Base-by-base conservation (phyloP, 2,888 invertebrate species). In the Gari tellinella region DNA sequence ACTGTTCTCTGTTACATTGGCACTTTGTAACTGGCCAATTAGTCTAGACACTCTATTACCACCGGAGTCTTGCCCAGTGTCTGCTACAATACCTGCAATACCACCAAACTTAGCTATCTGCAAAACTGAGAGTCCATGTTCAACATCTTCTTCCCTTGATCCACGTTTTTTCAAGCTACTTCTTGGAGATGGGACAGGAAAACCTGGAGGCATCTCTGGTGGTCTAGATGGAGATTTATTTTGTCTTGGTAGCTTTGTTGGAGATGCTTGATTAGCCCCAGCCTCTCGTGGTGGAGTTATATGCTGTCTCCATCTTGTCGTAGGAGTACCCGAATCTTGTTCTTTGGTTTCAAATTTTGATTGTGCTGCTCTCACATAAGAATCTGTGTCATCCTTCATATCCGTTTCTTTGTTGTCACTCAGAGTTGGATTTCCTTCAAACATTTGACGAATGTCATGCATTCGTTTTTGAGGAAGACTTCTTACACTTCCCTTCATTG, bases 391-490 rank as follows among this genome's bases (percentile, higher is more conserved):
- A 4, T 31, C 31, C 31, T 31, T 4, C 31, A 31, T 31, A 10
- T 31, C 10, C 5, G 31, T 31, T 31, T 31, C 10, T 17, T 10
- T n/a, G 19, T 2, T 8, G 38, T 60, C 51, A 4, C n/a, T 17
- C 1, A 31, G 4, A 17, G 53, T 17, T 45, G 23, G 52, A 37
- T 12, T 65, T 31, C 45, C 48, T 62, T 85, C 85, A 81, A 85
- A 86, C 72, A 74, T 80, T 26, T 73, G 69, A 17, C 83, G 72
- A 26, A 88, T 84, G 55, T 84, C 73, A 21, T 81, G 72, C 78
- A 88, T 75, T 56, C 85, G 81, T 25, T 84, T 86, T 12, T 82
- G 72, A 8, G 88, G 85, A 21, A 89, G 72, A 53, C 82, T 85
- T 58, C 85, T 73, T 17, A 87, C 64, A 64, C 85, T 86, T 25